Conservation (phyloP, 2,797 vertebrate genomes). For the Pogonophryne albipinna region DNA sequence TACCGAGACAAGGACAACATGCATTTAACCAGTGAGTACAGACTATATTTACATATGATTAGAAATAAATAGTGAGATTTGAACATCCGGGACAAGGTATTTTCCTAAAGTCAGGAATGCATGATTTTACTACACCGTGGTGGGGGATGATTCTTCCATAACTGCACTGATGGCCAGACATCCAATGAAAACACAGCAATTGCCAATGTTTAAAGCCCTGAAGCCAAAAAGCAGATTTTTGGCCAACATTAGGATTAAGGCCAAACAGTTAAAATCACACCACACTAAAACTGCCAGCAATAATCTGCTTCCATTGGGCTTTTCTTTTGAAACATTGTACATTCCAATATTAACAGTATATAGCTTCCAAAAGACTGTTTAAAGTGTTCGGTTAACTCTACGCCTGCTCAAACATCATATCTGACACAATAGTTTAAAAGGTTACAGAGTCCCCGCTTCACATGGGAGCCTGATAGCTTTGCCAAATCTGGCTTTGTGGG, state of each 20-base stretch:
- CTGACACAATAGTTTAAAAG: slow-evolving; percentile 22
- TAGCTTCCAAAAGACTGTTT: background rate
- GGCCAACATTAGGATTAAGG: slow-evolving; percentile 49
- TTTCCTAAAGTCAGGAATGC: no score
- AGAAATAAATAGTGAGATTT: no score
- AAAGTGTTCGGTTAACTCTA: background rate
- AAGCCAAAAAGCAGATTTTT: slow-evolving; percentile 48
- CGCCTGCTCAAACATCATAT: slow-evolving; percentile 14
- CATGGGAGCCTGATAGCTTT: slow-evolving; percentile 49
- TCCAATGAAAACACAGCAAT: slow-evolving; percentile 23
- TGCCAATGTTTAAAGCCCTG: slow-evolving; percentile 37
- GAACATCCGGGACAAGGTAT: no score
- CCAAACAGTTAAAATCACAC: slow-evolving; percentile 28
- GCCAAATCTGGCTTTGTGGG: slow-evolving; percentile 70
- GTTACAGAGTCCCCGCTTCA: slow-evolving; percentile 40
- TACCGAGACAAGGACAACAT: no score
- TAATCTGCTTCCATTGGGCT: slow-evolving; percentile 27
- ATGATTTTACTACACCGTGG: no score
- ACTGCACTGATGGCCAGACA: background rate
- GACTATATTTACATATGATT: no score
- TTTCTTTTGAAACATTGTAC: background rate
- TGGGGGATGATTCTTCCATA: no score
- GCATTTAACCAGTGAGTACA: no score
- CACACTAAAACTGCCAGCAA: background rate
- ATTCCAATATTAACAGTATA: slow-evolving; percentile 8